Conservation (phyloP, 2,888 invertebrate genomes). For the Dryococelus australis region DNA sequence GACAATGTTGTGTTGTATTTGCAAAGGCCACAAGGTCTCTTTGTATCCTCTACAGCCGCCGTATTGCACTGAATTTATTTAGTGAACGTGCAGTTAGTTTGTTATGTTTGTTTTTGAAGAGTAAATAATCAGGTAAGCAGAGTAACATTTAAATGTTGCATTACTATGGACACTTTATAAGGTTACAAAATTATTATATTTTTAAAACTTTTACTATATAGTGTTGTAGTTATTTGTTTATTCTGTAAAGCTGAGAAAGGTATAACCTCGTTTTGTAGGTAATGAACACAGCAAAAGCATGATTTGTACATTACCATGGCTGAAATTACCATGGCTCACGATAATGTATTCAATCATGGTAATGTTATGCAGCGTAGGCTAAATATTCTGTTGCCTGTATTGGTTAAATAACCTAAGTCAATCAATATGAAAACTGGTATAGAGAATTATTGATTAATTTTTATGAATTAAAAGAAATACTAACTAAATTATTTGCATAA, state of each 20-base stretch:
- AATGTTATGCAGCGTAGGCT: background rate
- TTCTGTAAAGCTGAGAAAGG: background rate
- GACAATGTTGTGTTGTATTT: background rate
- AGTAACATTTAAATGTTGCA: too few relatives aligned
- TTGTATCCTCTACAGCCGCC: background rate
- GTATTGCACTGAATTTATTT: background rate
- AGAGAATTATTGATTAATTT: too few relatives aligned
- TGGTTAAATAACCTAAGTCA: too few relatives aligned
- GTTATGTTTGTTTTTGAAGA: background rate
- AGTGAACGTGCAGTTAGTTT: background rate
- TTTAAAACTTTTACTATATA: background rate
- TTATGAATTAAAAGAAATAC: too few relatives aligned
- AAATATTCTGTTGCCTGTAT: too few relatives aligned
- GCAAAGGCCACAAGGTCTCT: background rate
- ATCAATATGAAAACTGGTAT: too few relatives aligned
- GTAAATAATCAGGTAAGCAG: background rate
- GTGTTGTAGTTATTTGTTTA: too few relatives aligned
- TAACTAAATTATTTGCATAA: background rate
- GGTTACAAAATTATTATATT: background rate
- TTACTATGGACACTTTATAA: background rate
- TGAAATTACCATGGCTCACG: background rate
- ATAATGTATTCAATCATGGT: background rate
- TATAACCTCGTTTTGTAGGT: background rate
- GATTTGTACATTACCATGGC: background rate
- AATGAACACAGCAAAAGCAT: background rate